These are phyloP conservation scores for Micropoecilia bifurca DNA, from an alignment of 2,797 vertebrate species.

Conservation along the genomic window DNA sequence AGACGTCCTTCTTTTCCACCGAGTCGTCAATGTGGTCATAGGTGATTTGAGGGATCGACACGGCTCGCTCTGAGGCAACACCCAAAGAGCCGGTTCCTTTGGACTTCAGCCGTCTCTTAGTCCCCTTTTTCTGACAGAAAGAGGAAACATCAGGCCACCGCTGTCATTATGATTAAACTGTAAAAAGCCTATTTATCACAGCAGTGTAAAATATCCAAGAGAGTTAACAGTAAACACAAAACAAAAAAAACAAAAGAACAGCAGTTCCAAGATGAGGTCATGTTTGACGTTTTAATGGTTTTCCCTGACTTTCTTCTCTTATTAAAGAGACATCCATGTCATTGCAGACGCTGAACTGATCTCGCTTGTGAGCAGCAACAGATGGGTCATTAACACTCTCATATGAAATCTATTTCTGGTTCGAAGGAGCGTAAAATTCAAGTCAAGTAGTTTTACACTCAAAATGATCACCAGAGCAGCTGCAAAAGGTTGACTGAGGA, in stretches of 20 bases:
- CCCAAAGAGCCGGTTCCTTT: slow-evolving; percentile 80
- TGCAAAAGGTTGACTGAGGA: neutral
- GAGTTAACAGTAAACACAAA: neutral
- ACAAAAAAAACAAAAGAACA: neutral
- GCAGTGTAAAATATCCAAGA: neutral
- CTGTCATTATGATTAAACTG: neutral
- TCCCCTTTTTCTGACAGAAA: slow-evolving; percentile 81
- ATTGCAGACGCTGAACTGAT: neutral
- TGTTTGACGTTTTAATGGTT: neutral
- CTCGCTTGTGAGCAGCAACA: slow-evolving; percentile 1
- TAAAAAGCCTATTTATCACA: neutral
- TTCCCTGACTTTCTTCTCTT: neutral
- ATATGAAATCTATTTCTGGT: slow-evolving; percentile 6
- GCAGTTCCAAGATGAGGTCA: neutral
- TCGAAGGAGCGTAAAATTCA: neutral
- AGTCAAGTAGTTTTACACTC: neutral
- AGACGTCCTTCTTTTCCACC: slow-evolving; percentile 79
- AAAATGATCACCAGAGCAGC: neutral
- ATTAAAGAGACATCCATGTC: neutral
- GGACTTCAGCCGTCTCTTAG: slow-evolving; percentile 83
- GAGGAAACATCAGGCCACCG: slow-evolving; percentile 8
- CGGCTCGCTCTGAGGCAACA: slow-evolving; percentile 72
- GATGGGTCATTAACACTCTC: slow-evolving; percentile 1
- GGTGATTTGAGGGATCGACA: slow-evolving; percentile 88
- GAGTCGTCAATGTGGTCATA: slow-evolving; percentile 84